phyloP scores from a whole-genome alignment of 2,113 vertebrate species.

The Vicugna pacos region DNA sequence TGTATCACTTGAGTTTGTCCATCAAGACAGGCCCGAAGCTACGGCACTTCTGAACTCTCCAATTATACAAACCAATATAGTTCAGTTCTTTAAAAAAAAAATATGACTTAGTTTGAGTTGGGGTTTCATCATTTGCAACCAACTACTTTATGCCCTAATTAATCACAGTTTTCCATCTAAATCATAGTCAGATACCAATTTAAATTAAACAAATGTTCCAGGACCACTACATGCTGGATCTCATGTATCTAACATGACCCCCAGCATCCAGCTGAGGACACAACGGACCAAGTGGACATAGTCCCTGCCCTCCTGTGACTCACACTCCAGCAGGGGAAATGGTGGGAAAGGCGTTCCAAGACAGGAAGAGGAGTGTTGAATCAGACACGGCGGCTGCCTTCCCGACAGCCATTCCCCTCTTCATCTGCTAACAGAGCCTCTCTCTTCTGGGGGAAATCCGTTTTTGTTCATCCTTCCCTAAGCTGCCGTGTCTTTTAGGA shows the following conservation, averaged over 20 bases:
- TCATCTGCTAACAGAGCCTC: background rate
- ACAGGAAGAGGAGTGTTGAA: background rate
- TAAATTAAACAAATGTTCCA: constrained; percentile 9
- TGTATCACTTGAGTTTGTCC: background rate
- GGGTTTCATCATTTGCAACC: background rate
- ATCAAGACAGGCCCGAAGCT: background rate
- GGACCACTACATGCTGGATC: background rate
- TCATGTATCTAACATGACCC: background rate
- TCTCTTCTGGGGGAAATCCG: background rate
- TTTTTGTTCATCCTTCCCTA: background rate
- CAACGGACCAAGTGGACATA: background rate
- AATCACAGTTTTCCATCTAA: constrained; percentile 23
- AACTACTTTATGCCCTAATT: background rate
- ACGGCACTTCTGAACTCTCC: background rate
- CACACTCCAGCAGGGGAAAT: background rate
- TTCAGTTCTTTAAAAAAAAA: background rate
- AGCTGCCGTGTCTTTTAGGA: background rate
- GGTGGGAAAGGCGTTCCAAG: background rate
- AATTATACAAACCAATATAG: background rate
- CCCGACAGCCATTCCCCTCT: background rate
- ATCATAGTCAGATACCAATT: constrained; percentile 7
- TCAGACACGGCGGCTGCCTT: background rate
- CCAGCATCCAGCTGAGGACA: background rate
- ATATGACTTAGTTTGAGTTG: background rate
- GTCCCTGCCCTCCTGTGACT: background rate